Conservation (phyloP, 2,888 invertebrate species). For the Escarpia spicata region DNA sequence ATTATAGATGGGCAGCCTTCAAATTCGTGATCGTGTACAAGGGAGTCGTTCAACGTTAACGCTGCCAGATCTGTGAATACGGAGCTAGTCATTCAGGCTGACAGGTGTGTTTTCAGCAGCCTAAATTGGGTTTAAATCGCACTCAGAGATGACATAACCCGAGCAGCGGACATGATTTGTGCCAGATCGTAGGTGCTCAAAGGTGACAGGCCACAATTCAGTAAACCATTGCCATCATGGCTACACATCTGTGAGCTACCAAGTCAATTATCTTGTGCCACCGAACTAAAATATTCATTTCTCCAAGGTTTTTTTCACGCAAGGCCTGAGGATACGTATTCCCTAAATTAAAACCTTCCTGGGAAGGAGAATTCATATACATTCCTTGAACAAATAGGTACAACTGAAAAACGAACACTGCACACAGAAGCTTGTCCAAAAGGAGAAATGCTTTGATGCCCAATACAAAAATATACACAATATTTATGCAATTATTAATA, state of each 20-base stretch:
- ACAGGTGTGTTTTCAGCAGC: not conserved
- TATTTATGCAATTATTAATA: too few relatives aligned
- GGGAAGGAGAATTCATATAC: too few relatives aligned
- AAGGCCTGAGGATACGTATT: not conserved
- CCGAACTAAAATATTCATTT: not conserved
- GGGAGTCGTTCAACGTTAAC: not conserved
- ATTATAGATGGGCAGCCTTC: constrained; percentile 6
- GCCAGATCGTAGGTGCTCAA: not conserved
- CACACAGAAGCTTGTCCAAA: too few relatives aligned
- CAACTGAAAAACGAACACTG: too few relatives aligned
- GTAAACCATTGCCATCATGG: not conserved
- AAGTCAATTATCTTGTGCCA: not conserved
- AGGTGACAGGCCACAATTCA: not conserved
- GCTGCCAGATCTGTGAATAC: not conserved
- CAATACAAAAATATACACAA: too few relatives aligned
- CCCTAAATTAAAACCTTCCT: too few relatives aligned
- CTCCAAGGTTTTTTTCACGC: not conserved
- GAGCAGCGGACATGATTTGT: not conserved
- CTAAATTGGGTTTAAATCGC: constrained; percentile 16
- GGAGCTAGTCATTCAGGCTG: not conserved
- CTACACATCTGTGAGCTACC: not conserved
- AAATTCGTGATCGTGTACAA: not conserved
- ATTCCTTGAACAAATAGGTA: too few relatives aligned
- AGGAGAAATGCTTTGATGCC: too few relatives aligned
- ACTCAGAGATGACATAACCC: not conserved